Evolutionary conservation across 1,140 invertebrate species (phyloP).

Genomic region (Pseudomyrmex dendroicus): DNA sequence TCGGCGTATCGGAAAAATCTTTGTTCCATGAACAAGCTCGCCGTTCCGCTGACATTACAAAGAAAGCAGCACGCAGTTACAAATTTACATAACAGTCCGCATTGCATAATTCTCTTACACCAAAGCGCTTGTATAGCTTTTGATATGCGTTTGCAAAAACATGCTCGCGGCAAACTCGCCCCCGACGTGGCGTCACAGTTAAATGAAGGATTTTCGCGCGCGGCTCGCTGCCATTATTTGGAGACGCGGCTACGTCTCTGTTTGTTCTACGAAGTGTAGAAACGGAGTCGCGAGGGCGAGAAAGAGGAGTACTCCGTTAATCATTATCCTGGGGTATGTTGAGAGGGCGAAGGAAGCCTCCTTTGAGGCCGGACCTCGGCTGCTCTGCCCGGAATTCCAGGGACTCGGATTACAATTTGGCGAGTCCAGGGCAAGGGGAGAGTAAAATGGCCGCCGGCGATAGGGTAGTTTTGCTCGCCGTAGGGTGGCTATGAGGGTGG

Average conservation of each 20-base stretch:
- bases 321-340: constrained; percentile 76
- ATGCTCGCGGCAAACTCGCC: not conserved
- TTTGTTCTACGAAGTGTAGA: constrained; percentile 60
- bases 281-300: constrained; percentile 58
- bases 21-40: not conserved
- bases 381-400: constrained; percentile 77
- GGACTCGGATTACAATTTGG: constrained; percentile 84
- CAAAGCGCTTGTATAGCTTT: constrained; percentile 5
- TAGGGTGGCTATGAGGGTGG: constrained; percentile 79
- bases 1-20: not conserved
- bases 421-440: constrained; percentile 80
- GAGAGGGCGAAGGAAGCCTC: constrained; percentile 76
- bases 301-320: constrained; percentile 76
- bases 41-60: constrained; percentile 21
- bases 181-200: not conserved
- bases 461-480: constrained; percentile 78
- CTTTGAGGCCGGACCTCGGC: constrained; percentile 81
- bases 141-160: constrained; percentile 14
- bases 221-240: constrained; percentile 56
- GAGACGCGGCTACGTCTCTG: constrained; percentile 61
- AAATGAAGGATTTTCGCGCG: constrained; percentile 51
- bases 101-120: constrained; percentile 1
- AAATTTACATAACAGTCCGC: constrained; percentile 35
- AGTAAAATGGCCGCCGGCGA: constrained; percentile 85
- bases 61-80: constrained; percentile 1